phyloP scores from a whole-genome alignment of 2,888 invertebrate species.

The Carcina quercana region DNA sequence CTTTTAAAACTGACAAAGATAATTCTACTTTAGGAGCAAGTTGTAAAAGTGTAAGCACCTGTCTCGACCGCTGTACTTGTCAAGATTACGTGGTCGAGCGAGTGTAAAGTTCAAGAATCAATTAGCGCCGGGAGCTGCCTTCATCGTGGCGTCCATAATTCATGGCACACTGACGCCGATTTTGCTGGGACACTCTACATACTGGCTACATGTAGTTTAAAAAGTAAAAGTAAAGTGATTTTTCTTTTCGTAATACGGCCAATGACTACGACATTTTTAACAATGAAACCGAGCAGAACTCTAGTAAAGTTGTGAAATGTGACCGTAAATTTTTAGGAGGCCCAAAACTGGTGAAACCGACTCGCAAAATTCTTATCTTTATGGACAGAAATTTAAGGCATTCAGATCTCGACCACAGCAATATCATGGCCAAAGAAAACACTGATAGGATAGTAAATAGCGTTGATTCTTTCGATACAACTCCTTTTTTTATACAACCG shows the following conservation, averaged over 20 bases:
- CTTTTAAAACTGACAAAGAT: too few relatives aligned
- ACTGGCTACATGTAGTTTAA: too few relatives aligned
- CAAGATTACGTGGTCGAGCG: slow-evolving; percentile 21
- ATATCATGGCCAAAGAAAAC: slow-evolving; percentile 27
- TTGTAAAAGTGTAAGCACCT: not conserved
- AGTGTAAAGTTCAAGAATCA: slow-evolving; percentile 42
- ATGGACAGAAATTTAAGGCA: slow-evolving; percentile 48
- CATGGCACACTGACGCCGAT: slow-evolving; percentile 31
- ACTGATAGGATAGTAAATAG: too few relatives aligned
- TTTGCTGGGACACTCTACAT: too few relatives aligned
- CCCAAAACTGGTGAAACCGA: slow-evolving; percentile 36
- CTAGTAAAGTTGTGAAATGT: slow-evolving; percentile 43
- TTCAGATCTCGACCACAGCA: slow-evolving; percentile 31
- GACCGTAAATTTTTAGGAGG: slow-evolving; percentile 48
- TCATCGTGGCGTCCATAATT: slow-evolving; percentile 38
- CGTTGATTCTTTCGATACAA: too few relatives aligned
- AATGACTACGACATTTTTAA: slow-evolving; percentile 27
- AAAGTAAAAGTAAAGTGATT: too few relatives aligned
- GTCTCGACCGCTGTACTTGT: not conserved
- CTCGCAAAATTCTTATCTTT: slow-evolving; percentile 52
- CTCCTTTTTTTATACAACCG: too few relatives aligned
- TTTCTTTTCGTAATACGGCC: too few relatives aligned
- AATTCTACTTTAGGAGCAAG: too few relatives aligned
- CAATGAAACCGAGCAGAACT: slow-evolving; percentile 32
- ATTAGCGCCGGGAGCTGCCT: slow-evolving; percentile 33